Evolutionary conservation across 2,888 invertebrate species (phyloP).

Genomic region (Pseudoips prasinana): DNA sequence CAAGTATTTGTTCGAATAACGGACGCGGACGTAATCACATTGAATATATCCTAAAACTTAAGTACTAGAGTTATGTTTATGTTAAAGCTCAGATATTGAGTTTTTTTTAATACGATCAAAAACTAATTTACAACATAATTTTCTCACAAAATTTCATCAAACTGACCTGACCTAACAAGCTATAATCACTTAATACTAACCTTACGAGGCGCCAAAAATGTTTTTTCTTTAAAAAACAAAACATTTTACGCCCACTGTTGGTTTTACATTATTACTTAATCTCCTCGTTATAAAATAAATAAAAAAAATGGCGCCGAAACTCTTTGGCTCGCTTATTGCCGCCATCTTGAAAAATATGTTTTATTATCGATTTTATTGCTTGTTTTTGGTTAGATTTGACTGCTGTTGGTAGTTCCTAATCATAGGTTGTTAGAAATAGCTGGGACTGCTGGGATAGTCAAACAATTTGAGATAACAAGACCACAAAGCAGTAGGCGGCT

Average conservation of each 20-base stretch:
- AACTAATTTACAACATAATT: constrained; percentile 18
- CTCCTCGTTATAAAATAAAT: constrained; percentile 46
- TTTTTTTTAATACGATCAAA: constrained; percentile 12
- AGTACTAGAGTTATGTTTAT: too few relatives aligned
- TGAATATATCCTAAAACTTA: too few relatives aligned
- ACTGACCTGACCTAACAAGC: constrained; percentile 35
- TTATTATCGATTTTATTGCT: constrained; percentile 47
- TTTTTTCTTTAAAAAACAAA: constrained; percentile 44
- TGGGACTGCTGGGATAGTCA: constrained; percentile 27
- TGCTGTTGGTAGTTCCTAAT: constrained; percentile 43
- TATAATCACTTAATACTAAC: constrained; percentile 37
- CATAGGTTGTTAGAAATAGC: constrained; percentile 39
- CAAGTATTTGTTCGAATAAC: too few relatives aligned
- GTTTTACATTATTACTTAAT: constrained; percentile 73
- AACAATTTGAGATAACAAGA: constrained; percentile 14
- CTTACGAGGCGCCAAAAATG: constrained; percentile 38
- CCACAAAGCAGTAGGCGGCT: constrained; percentile 3
- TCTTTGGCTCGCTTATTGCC: constrained; percentile 36
- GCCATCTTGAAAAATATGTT: constrained; percentile 42
- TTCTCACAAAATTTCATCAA: constrained; percentile 20
- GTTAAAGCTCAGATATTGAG: too few relatives aligned
- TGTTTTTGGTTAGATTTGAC: constrained; percentile 39
- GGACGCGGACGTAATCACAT: too few relatives aligned
- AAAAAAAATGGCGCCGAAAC: constrained; percentile 59
- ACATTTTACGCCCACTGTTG: constrained; percentile 69